phyloP scores from a whole-genome alignment of 2,797 vertebrate species.

The Notolabrus celidotus region DNA sequence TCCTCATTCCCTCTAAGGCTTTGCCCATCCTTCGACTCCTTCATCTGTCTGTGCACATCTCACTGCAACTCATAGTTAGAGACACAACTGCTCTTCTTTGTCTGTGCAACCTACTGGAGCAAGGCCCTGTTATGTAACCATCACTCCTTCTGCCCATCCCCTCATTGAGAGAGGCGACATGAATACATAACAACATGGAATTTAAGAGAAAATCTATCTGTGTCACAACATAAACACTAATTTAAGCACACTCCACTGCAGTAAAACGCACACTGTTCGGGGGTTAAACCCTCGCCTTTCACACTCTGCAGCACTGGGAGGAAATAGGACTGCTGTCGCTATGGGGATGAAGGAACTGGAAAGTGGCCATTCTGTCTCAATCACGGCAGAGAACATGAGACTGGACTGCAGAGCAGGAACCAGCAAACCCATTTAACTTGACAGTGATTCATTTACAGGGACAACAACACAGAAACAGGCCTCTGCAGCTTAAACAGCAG shows the following conservation, averaged over 20 bases:
- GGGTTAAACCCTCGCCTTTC: constrained; percentile 35
- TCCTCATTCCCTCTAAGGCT: constrained; percentile 23
- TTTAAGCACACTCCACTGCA: constrained; percentile 29
- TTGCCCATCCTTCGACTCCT: neutral
- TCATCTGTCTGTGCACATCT: constrained; percentile 12
- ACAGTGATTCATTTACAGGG: constrained; percentile 29
- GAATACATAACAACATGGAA: neutral
- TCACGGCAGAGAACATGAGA: constrained; percentile 41
- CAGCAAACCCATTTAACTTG: constrained; percentile 50
- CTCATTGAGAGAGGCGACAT: neutral
- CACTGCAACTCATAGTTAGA: neutral
- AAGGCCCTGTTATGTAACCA: constrained; percentile 14
- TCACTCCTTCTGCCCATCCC: neutral
- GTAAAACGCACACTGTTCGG: constrained; percentile 35
- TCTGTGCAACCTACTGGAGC: constrained; percentile 14
- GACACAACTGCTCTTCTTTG: neutral
- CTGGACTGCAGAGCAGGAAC: constrained; percentile 63
- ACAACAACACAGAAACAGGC: constrained; percentile 8
- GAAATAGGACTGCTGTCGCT: constrained; percentile 51
- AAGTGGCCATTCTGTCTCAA: constrained; percentile 55
- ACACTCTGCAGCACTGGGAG: constrained; percentile 44
- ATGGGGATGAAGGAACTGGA: constrained; percentile 66
- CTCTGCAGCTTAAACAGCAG: neutral
- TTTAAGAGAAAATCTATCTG: constrained; percentile 8
- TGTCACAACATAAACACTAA: constrained; percentile 20